These are phyloP conservation scores for Aphelocoma coerulescens DNA, from an alignment of 2,113 vertebrate species.

Conservation along the genomic window DNA sequence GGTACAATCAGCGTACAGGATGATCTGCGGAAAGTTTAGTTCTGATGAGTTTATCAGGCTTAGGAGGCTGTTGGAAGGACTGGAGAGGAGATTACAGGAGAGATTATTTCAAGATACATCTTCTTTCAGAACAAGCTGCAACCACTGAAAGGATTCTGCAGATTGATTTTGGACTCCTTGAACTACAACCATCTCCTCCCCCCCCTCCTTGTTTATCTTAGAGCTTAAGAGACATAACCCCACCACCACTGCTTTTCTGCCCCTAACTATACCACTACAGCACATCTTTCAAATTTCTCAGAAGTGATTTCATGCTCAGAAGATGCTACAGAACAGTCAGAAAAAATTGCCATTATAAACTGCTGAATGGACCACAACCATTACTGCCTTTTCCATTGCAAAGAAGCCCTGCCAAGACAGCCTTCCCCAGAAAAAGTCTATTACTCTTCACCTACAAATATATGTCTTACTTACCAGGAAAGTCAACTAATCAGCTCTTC, in stretches of 20 bases:
- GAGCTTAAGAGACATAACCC: not conserved
- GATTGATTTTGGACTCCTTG: not conserved
- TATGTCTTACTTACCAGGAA: rapidly evolving
- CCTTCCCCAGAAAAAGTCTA: not conserved
- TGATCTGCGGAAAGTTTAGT: not conserved
- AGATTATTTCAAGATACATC: not conserved
- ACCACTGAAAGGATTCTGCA: not conserved
- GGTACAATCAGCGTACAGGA: not conserved
- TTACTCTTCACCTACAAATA: not conserved
- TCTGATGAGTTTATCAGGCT: not conserved
- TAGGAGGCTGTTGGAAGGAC: not conserved
- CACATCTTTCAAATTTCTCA: not conserved
- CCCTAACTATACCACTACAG: not conserved
- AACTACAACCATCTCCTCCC: not conserved
- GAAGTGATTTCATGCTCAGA: not conserved
- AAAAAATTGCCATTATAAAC: not conserved
- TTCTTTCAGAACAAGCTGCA: not conserved
- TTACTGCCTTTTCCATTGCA: not conserved
- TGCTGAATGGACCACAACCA: not conserved
- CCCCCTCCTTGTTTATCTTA: not conserved
- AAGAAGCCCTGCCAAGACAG: not conserved
- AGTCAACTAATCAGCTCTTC: not conserved
- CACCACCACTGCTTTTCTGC: not conserved
- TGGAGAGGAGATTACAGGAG: not conserved
- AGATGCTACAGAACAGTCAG: not conserved